Conservation (phyloP, 2,113 vertebrate species). For the Galemys pyrenaicus region DNA sequence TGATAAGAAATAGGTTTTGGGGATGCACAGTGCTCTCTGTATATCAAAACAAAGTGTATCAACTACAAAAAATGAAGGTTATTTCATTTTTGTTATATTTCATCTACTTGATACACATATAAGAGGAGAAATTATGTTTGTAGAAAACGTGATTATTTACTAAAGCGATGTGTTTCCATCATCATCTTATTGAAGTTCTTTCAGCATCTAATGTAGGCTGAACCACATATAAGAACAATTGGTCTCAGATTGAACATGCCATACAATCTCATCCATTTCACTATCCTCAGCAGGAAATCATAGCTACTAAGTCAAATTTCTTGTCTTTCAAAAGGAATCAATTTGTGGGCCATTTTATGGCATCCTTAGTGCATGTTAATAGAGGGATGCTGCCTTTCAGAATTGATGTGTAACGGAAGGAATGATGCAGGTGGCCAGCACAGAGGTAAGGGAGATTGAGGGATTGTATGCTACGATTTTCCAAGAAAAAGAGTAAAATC, state of each 20-base stretch:
- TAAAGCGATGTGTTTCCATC: neutral
- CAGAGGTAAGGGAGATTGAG: neutral
- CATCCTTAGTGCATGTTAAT: neutral
- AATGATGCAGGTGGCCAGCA: neutral
- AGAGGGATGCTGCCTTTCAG: neutral
- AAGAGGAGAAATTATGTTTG: neutral
- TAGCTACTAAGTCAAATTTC: neutral
- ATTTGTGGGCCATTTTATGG: neutral
- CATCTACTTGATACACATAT: neutral
- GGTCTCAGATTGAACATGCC: neutral
- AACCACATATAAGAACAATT: neutral
- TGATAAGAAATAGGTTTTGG: neutral
- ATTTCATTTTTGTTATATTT: neutral
- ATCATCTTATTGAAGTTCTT: neutral
- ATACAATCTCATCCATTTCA: neutral
- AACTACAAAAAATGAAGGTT: neutral
- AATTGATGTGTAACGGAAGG: neutral
- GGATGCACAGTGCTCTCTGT: neutral
- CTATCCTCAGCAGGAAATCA: neutral
- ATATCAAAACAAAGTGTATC: neutral
- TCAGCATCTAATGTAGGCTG: neutral
- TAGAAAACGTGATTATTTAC: neutral
- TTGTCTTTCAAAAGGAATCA: neutral
- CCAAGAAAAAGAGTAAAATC: neutral
- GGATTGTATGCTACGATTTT: neutral